Base-by-base conservation (phyloP, 2,888 invertebrate genomes). In the Hydrotaea diabolus region DNA sequence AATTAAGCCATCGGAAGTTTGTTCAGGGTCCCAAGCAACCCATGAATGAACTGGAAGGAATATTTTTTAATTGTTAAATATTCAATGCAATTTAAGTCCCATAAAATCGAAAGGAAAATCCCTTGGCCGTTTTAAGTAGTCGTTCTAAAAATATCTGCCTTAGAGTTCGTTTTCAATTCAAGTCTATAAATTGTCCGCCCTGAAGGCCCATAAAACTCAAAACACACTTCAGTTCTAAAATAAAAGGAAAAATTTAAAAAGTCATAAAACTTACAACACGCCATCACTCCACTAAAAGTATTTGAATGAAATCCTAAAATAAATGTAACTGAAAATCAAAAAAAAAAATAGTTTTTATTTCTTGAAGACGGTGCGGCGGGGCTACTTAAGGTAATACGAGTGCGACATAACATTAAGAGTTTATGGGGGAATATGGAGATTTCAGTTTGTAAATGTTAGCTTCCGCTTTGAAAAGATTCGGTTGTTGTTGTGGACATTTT, bases 261-360 rank as follows among this genome's bases (percentile, higher is more conserved):
- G 23, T 46, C 74, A 74, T 74, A 74, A 74, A 74, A 62, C 74
- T 62, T 74, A 62, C 43, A 59, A 74, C 59, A 74, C 46, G n/a
- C n/a, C n/a, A n/a, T n/a, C 43, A 43, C 43, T 59, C 4, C 15
- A 23, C 9, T 59, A 13, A 4, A 39, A 13, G 9, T 49, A 13
- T 4, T 19, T 69, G 46, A 46, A 13, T 31, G 36, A 59, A 59
- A 59, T 43, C 49, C 49, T 49, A n/a, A 15, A 49, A 49, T 49
- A n/a, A 5, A 15, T 49, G n/a, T 19, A 13, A 39, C 39, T 39
- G 7, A 39, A 66, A 66, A 19, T 66, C 43, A 39, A 39, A 8
- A 19, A 36, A n/a, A 9, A 36, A 15, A 64, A 64, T 7, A 43
- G 3, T 43, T n/a, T n/a, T n/a, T n/a, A n/a, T n/a, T 43, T 13